phyloP scores from a whole-genome alignment of 2,113 vertebrate genomes.

The Calcarius ornatus region DNA sequence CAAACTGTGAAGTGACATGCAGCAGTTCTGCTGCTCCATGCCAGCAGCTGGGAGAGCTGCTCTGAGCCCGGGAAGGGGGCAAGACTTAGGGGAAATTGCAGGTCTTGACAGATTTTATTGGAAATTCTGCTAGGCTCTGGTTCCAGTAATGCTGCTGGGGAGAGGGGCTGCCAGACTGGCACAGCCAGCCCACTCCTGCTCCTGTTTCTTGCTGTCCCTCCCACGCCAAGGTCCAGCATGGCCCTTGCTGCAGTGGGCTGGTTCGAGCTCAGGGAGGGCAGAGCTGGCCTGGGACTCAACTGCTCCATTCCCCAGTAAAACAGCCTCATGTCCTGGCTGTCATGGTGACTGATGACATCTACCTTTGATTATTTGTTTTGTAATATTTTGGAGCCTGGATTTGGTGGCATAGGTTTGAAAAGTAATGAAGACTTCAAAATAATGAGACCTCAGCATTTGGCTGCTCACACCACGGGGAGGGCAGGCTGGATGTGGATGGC shows the following conservation, averaged over 20 bases:
- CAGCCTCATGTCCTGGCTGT: background rate
- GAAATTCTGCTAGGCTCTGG: background rate
- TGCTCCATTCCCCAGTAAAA: background rate
- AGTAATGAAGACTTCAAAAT: background rate
- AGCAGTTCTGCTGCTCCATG: background rate
- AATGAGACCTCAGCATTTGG: background rate
- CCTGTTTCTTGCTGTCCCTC: background rate
- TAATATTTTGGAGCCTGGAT: background rate
- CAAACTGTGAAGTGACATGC: background rate
- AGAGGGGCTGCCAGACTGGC: background rate
- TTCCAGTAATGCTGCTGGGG: background rate
- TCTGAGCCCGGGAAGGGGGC: background rate
- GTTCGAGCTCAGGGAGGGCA: fast-evolving
- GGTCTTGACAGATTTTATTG: background rate
- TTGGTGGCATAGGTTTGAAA: background rate
- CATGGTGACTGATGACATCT: background rate
- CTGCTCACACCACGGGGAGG: background rate
- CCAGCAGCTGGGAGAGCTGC: background rate
- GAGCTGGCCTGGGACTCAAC: background rate
- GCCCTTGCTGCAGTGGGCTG: fast-evolving
- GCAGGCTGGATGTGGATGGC: background rate
- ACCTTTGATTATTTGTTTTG: background rate
- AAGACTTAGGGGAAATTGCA: background rate
- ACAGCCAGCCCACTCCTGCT: fast-evolving
- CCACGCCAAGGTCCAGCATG: fast-evolving